Evolutionary conservation across 2,888 invertebrate species (phyloP), one percentile per base, ranked within the genome.

Genomic region (Chloromyia formosa): DNA sequence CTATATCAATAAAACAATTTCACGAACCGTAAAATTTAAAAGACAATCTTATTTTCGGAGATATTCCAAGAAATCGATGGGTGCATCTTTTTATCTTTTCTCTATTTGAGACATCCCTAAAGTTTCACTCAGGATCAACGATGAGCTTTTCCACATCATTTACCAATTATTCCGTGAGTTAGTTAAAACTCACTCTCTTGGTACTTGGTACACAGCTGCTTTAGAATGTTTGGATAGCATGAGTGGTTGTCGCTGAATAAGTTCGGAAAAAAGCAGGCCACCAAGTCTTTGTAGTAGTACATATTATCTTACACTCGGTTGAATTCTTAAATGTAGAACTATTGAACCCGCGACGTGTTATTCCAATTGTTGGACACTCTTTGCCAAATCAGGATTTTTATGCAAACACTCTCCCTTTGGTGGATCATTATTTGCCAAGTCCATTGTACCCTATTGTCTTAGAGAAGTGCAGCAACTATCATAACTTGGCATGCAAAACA

Each of bases 11-110:
- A 71, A 71, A 71, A 71, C 71, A 71, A 71, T 71, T 71, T 71
- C 58, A 71, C 71, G 71, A 71, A 53, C 71, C 71, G 71, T 71
- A 71, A 71, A 71, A 71, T 56, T 56, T 66, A 66, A 66, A 66
- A 66, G 66, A 66, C 45, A 45, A 45, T 9, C 45, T 66, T 45
- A 66, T 66, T 45, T 66, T 66, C 45, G 45, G 66, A 22, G 45
- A 16, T 22, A 22, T 62, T 40, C 20, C 20, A 45, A 22, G 14
- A 20, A 40, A 18, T n/a, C 62, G 45, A 49, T 49, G 66, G 66
- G 3, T 66, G 49, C 66, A 66, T 40, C 14, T 16, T 40, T 40
- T 62, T 9, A 40, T 16, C 40, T 62, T 12, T n/a, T 49, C 49
- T 3, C 1, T 4, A 35, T 4, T 35, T 35, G 49, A 12, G 16